Evolutionary conservation across 2,888 invertebrate genomes (phyloP).

Genomic region (Glyphotaelius pellucidus): DNA sequence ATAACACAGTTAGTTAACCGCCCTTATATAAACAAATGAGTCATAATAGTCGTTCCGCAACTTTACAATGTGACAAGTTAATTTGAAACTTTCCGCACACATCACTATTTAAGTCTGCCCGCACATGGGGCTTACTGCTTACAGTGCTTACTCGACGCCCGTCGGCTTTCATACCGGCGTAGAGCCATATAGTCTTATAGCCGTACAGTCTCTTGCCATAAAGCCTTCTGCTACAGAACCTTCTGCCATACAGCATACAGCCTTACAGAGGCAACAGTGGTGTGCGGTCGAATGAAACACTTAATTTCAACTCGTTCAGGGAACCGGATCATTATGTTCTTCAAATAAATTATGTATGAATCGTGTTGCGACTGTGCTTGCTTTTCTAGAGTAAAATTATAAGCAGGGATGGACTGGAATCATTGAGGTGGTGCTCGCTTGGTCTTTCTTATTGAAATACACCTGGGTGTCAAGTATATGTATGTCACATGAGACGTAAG

Average conservation of each 20-base stretch:
- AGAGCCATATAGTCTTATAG: not conserved
- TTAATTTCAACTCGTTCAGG: conserved; percentile 43
- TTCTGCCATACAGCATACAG: not conserved
- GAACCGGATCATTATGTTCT: conserved; percentile 40
- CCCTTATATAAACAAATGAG: not conserved
- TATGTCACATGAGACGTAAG: no score
- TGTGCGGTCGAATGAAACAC: conserved; percentile 44
- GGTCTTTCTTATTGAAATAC: no score
- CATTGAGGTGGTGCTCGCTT: no score
- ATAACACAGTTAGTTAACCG: not conserved
- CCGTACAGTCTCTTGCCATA: not conserved
- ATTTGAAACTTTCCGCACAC: not conserved
- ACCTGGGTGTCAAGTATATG: no score
- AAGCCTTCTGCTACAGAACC: not conserved
- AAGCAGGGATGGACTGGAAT: not conserved
- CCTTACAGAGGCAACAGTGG: not conserved
- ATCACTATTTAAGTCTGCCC: not conserved
- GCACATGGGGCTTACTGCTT: not conserved
- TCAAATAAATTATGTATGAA: conserved; percentile 38
- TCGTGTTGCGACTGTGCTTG: not conserved
- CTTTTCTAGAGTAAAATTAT: not conserved
- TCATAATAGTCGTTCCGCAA: not conserved
- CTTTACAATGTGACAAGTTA: not conserved
- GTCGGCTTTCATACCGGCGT: not conserved
- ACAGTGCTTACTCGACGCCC: not conserved